Conservation (phyloP, 1,140 invertebrate genomes). For the Bicyclus anynana region DNA sequence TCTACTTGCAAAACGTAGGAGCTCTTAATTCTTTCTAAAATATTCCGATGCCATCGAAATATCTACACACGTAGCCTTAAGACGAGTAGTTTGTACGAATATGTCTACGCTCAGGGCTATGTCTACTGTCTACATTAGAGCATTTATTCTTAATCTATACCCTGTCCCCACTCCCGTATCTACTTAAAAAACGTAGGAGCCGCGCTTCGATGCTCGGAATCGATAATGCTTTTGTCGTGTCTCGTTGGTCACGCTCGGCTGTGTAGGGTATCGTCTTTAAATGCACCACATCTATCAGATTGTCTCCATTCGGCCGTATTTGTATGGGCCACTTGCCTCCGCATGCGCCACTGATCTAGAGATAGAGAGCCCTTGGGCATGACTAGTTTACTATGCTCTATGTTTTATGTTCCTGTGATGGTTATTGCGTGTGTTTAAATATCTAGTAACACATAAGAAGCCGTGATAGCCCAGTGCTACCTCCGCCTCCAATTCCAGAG, state of each 20-base stretch:
- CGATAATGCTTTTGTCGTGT: constrained; percentile 50
- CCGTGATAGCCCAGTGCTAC: too few relatives aligned
- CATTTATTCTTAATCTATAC: background rate
- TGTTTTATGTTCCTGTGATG: background rate
- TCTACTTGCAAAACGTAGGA: constrained; percentile 26
- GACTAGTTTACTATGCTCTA: constrained; percentile 10
- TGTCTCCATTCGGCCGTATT: constrained; percentile 25
- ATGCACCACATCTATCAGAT: constrained; percentile 28
- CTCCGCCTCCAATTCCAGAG: too few relatives aligned
- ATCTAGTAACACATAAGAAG: background rate
- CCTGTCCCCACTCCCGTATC: constrained; percentile 14
- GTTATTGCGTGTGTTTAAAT: constrained; percentile 4
- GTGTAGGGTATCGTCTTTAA: constrained; percentile 30
- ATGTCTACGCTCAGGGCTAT: too few relatives aligned
- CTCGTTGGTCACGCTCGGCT: constrained; percentile 43
- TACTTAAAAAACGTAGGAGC: constrained; percentile 26
- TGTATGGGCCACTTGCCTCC: constrained; percentile 24
- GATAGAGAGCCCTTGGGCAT: constrained; percentile 11
- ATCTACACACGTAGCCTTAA: too few relatives aligned
- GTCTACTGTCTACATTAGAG: too few relatives aligned
- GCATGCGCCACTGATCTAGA: constrained; percentile 13
- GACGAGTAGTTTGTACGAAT: too few relatives aligned
- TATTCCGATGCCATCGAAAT: too few relatives aligned
- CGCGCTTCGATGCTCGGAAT: constrained; percentile 35
- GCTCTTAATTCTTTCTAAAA: too few relatives aligned